Evolutionary conservation across 2,797 vertebrate species (phyloP), one percentile per base, ranked within the genome.

Genomic region (Sparidentex hasta): DNA sequence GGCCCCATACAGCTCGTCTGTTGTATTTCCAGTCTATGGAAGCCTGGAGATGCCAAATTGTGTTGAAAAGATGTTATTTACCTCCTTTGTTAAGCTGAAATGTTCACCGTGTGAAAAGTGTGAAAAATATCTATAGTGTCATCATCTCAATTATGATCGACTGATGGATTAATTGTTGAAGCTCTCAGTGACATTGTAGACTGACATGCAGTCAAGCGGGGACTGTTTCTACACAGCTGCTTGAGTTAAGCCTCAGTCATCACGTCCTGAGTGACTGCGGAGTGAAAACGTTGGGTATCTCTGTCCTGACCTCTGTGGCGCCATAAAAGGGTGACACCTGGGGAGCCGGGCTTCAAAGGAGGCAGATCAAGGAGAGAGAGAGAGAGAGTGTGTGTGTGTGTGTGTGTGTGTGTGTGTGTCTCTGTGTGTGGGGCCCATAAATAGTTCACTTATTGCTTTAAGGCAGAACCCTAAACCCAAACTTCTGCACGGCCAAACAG

Each of bases 381-480:
- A 13, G 29, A 33, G 29, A 27, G 27, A 27, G 25, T 25, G 25
- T 25, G 25, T 25, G 25, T 25, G 25, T 25, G 25, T 25, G 3
- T 27, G 27, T 27, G 27, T 27, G 27, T 27, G 27, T 27, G 27
- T 27, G 27, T 27, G 27, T 27, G 27, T 27, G 27, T 27, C 3
- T 27, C 0, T 27, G 27, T 27, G 46, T 33, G 38, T 33, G 57
- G 38, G 58, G 77, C 52, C 67, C 66, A 71, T 85, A 88, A 85
- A 85, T 65, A 79, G 71, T 51, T 81, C 4, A 57, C 61, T 48
- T 38, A 21, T 59, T 50, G 82, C 85, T 85, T 56, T 33, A n/a
- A 81, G 87, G 85, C 65, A 73, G 43, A 65, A 50, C 64, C 33
- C 11, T 12, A 43, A 62, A 61, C 23, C 11, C 16, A 43, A 62